These are phyloP conservation scores for Thalpophila matura DNA, from an alignment of 2,888 invertebrate genomes.

Conservation along the genomic window DNA sequence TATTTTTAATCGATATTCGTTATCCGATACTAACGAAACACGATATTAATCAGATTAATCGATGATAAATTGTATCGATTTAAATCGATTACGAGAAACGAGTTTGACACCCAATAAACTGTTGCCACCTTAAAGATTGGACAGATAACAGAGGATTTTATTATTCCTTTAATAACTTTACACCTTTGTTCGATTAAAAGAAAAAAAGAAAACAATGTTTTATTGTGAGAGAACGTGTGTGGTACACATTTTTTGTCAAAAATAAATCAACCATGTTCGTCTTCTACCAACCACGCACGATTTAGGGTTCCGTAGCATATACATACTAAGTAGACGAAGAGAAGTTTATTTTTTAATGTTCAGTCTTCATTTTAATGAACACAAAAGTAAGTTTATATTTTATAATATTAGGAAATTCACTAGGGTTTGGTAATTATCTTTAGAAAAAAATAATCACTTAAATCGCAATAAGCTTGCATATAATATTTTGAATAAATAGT, in stretches of 20 bases:
- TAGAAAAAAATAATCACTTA: too few species aligned
- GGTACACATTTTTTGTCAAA: not conserved
- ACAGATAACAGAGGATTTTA: constrained; percentile 40
- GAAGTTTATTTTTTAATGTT: too few species aligned
- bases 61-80: constrained; percentile 58
- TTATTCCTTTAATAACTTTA: constrained; percentile 37
- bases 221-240: constrained; percentile 8
- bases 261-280: too few species aligned
- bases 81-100: constrained; percentile 55
- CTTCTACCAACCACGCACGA: too few species aligned
- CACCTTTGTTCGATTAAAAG: constrained; percentile 17
- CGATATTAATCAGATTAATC: constrained; percentile 54
- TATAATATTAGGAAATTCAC: too few species aligned
- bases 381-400: too few species aligned
- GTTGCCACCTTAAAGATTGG: constrained; percentile 52
- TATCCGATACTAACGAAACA: constrained; percentile 58
- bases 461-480: too few species aligned
- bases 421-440: too few species aligned
- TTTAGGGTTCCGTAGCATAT: too few species aligned
- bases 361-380: too few species aligned
- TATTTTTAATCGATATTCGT: constrained; percentile 54
- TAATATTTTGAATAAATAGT: too few species aligned
- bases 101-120: constrained; percentile 62
- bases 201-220: not conserved
- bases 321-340: too few species aligned